phyloP scores from a whole-genome alignment of 92 coral and sea anemone genomes.

The Parazoanthus darwini region DNA sequence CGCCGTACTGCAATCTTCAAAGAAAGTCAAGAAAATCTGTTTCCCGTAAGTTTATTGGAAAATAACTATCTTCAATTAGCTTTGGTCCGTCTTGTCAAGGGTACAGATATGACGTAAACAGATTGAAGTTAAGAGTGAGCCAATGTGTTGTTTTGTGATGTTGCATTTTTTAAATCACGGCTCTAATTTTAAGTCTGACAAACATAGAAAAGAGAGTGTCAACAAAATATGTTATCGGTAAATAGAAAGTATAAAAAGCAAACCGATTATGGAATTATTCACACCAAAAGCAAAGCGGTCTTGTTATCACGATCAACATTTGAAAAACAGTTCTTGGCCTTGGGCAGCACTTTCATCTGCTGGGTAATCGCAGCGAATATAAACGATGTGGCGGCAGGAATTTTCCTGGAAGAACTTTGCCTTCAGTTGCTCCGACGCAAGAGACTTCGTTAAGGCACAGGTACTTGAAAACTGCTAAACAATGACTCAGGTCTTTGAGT shows the following conservation, averaged over 20 bases:
- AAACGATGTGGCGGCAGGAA: constrained; percentile 12
- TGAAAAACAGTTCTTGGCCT: background rate
- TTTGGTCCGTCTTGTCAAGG: too few species aligned
- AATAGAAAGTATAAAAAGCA: constrained; percentile 3
- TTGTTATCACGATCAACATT: background rate
- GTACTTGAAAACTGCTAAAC: background rate
- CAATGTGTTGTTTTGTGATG: too few species aligned
- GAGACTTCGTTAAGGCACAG: constrained; percentile 25
- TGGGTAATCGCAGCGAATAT: background rate
- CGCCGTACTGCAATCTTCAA: too few species aligned
- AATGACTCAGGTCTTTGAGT: background rate
- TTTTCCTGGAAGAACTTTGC: constrained; percentile 18
- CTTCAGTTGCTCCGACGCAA: constrained; percentile 16
- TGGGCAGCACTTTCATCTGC: background rate
- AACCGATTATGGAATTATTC: constrained; percentile 34
- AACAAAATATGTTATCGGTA: background rate
- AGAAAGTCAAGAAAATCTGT: too few species aligned
- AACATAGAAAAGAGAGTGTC: background rate
- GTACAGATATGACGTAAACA: too few species aligned
- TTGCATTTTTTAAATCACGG: too few species aligned
- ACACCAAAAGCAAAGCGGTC: background rate
- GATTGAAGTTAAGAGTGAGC: too few species aligned
- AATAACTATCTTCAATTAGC: too few species aligned
- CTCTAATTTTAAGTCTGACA: background rate
- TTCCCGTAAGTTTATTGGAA: too few species aligned